Evolutionary conservation across 2,888 invertebrate genomes (phyloP), one percentile per base, ranked within the genome.

Genomic region (Eilema caniola): DNA sequence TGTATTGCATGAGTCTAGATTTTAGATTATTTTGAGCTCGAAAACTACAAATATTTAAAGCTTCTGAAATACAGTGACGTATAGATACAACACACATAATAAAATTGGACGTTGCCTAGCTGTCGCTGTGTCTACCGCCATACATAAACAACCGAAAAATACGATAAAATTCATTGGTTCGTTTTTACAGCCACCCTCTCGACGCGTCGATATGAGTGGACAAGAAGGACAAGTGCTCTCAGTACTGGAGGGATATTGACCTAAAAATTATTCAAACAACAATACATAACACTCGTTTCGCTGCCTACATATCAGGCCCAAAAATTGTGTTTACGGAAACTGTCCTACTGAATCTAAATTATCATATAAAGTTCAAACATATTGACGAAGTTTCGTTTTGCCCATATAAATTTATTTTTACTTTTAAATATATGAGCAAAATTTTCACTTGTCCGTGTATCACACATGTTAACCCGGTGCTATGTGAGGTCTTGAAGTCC

Each of bases 221-320:
- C 25, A 64, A 11, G n/a, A n/a, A 28, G 47, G 28, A 69, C 28
- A 28, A 73, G 62, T 53, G 24, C 31, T 47, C 67, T 68, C 10
- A 53, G 53, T 63, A 23, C 62, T 64, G 64, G 37, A 70, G 28
- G 61, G 53, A 67, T 65, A 65, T 59, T 72, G 56, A 63, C 56
- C 63, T 37, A 66, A 74, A 75, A 82, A 70, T 60, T 77, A 77
- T 77, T 74, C 71, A 80, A 76, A 68, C 56, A 62, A 10, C 28
- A 68, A 31, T 70, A 70, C 60, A 70, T 41, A 70, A 53, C 53
- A n/a, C 69, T 31, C n/a, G 33, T 70, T 74, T 66, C 20, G 37
- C 62, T 59, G 70, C 59, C 59, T 60, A 79, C 62, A 60, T 70
- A 62, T 73, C 31, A 23, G 62, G 14, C 33, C 61, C 33, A 65